phyloP scores from a whole-genome alignment of 2,888 invertebrate genomes.

The Epirrita christyi region DNA sequence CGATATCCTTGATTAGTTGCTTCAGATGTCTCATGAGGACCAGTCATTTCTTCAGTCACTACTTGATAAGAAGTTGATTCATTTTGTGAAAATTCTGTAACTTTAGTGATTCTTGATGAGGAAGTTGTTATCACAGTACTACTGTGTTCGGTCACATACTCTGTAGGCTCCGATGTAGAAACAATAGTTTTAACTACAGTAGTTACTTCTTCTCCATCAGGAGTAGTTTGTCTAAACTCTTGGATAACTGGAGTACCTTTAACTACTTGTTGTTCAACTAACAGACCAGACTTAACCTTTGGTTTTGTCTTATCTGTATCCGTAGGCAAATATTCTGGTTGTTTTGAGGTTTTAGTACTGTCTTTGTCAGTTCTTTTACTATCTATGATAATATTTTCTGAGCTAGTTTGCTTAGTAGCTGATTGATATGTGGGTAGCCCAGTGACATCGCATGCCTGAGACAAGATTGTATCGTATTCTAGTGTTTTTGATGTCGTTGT shows the following conservation, averaged over 20 bases:
- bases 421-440: constrained; percentile 21
- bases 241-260: constrained; percentile 31
- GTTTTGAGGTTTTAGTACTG: constrained; percentile 2
- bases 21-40: constrained; percentile 44
- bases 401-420: not conserved
- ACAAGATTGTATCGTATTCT: constrained; percentile 45
- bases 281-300: constrained; percentile 9
- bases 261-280: constrained; percentile 10
- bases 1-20: constrained; percentile 47
- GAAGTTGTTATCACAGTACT: constrained; percentile 60
- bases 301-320: constrained; percentile 7
- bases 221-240: constrained; percentile 47
- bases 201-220: constrained; percentile 56
- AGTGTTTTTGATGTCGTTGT: constrained; percentile 56
- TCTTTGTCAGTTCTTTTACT: constrained; percentile 4
- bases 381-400: constrained; percentile 1
- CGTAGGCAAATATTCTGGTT: constrained; percentile 3
- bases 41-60: constrained; percentile 52
- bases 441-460: constrained; percentile 29
- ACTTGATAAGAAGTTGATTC: constrained; percentile 63
- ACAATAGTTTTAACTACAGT: constrained; percentile 54
- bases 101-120: constrained; percentile 65
- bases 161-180: constrained; percentile 57
- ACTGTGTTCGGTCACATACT: constrained; percentile 60
- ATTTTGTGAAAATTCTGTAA: constrained; percentile 61